Base-by-base conservation (phyloP, 2,797 vertebrate species). In the Micromesistius poutassou region DNA sequence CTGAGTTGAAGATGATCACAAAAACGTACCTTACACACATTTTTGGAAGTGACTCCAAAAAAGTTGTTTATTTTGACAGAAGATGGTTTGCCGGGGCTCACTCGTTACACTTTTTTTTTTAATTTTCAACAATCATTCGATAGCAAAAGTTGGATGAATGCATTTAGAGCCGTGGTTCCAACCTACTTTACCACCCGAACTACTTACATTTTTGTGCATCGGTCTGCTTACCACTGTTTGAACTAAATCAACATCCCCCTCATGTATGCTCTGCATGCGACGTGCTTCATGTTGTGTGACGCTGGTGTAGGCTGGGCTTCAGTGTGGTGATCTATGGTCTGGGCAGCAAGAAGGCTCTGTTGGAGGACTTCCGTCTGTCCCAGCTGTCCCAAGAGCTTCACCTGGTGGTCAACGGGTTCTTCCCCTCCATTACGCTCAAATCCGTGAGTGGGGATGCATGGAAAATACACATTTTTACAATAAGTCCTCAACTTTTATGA, bases 351-450 rank as follows among this genome's bases (percentile, higher is more conserved):
- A 96, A 91, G 87, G 90, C 93, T 81, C 90, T 99, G 79, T 90
- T 99, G 78, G 97, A 99, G 90, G 96, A 93, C 31, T 99, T 99
- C 91, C 94, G 97, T 73, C 82, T 84, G 4, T 93, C 93, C 78
- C 79, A 95, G 87, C 90, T 99, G 84, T 93, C 93, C 46, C 86
- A 95, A 85, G 94, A 93, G 76, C 73, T 96, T 81, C 97, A 99
- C 76, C 83, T 99, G 74, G 97, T 99, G 86, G 90, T 99, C 91
- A 99, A 99, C 33, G 98, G 98, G 78, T 99, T 98, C 88, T 99
- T 99, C 86, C 98, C 98, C 62, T 96, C 96, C 80, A 96, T 99
- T 77, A 97, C 95, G 55, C 95, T 98, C 42, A 99, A 96, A 94
- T 95, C 96, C 72, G 98, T 99, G 30, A 80, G 93, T 93, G 73